These are phyloP conservation scores for Lithobates sylvaticus DNA, from an alignment of 2,797 vertebrate genomes.

Conservation along the genomic window DNA sequence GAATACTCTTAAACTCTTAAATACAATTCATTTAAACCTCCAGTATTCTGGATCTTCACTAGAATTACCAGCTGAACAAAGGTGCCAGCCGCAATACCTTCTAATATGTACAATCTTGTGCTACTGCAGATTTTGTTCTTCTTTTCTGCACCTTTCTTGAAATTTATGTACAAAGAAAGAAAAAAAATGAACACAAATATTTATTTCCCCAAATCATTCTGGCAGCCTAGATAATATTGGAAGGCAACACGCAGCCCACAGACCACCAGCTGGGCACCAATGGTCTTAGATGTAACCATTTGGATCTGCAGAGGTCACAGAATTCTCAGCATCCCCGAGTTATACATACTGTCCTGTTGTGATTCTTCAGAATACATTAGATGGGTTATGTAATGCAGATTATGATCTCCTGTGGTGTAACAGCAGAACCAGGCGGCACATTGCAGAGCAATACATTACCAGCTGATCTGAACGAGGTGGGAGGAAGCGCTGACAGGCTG, in stretches of 20 bases:
- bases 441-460: slow-evolving; percentile 38
- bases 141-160: background rate
- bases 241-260: background rate
- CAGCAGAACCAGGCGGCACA: slow-evolving; percentile 18
- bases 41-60: background rate
- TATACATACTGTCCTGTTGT: slow-evolving; percentile 7
- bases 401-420: slow-evolving; percentile 29
- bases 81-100: background rate
- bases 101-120: too few relatives aligned
- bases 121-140: background rate
- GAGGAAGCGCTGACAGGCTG: slow-evolving; percentile 15
- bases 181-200: background rate
- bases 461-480: slow-evolving; percentile 17
- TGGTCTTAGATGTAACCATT: background rate
- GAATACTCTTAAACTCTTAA: too few relatives aligned
- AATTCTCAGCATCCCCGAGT: background rate
- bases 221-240: background rate
- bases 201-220: background rate
- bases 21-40: background rate
- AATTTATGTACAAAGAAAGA: background rate
- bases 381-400: slow-evolving; percentile 33
- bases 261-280: background rate
- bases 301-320: slow-evolving; percentile 13
- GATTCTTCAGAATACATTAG: slow-evolving; percentile 17
- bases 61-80: background rate